Percentiles rank a stretch among this genome's conserved stretches.
Conservation (phyloP, 2,113 vertebrate genomes). For the Megaptera novaeangliae region DNA sequence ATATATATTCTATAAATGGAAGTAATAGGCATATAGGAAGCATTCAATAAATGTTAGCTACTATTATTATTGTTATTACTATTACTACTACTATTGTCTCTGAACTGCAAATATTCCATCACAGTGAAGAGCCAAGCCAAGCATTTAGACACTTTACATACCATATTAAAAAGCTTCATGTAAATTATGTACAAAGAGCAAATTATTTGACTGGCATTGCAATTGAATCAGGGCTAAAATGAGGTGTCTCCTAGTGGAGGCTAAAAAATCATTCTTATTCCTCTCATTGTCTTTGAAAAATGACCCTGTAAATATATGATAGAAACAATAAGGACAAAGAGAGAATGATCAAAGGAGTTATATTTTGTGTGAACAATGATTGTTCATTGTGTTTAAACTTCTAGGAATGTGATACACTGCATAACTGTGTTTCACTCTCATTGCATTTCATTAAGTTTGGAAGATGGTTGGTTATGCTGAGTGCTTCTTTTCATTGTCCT, state of each 20-base stretch:
- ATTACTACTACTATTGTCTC: background rate
- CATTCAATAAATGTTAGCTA: background rate
- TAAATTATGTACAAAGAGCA: conserved; percentile 19
- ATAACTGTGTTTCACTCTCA: background rate
- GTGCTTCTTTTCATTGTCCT: conserved; percentile 60
- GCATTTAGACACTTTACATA: background rate
- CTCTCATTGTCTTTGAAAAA: conserved; percentile 35
- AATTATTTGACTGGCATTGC: conserved; percentile 39
- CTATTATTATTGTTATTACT: background rate
- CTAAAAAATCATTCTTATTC: conserved; percentile 31
- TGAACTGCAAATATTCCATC: background rate
- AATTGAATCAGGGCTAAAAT: conserved; percentile 39
- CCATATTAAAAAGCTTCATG: background rate
- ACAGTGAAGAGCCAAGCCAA: background rate
- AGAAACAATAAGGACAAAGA: conserved; percentile 46
- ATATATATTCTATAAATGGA: background rate
- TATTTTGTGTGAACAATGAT: conserved; percentile 26
- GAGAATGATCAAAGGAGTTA: background rate
- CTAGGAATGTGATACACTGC: background rate
- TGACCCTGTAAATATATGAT: background rate
- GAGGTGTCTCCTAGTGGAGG: background rate
- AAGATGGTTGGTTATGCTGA: conserved; percentile 41
- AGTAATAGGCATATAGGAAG: background rate
- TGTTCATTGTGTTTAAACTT: background rate
- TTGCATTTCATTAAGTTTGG: background rate